phyloP scores from a whole-genome alignment of 2,797 vertebrate species.

The Lagorchestes hirsutus region DNA sequence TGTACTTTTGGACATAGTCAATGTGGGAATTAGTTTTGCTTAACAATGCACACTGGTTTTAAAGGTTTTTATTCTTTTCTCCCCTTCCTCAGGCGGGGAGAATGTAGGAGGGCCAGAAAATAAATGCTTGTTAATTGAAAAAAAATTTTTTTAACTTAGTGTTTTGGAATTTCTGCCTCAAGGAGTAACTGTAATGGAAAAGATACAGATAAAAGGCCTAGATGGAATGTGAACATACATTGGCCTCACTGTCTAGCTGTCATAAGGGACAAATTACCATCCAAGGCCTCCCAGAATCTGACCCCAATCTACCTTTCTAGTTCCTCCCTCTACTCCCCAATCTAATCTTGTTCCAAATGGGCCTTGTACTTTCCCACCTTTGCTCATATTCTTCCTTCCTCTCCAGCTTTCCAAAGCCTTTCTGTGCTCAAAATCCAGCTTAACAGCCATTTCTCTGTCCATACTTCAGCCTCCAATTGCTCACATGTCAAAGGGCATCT shows the following conservation, averaged over 20 bases:
- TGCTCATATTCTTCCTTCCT: neutral
- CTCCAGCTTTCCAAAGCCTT: neutral
- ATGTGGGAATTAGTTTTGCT: neutral
- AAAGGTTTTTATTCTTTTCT: neutral
- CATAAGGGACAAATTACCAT: neutral
- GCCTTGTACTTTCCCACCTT: neutral
- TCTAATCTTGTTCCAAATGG: neutral
- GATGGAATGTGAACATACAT: slow-evolving; percentile 18
- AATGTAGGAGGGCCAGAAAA: neutral
- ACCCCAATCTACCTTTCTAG: neutral
- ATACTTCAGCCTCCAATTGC: neutral
- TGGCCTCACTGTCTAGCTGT: slow-evolving; percentile 1
- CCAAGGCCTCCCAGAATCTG: neutral
- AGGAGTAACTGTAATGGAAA: neutral
- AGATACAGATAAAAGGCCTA: neutral
- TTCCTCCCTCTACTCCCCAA: neutral
- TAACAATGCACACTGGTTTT: neutral
- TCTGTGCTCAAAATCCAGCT: slow-evolving; percentile 13
- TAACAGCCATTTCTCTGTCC: neutral
- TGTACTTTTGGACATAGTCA: neutral
- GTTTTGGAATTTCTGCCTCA: neutral
- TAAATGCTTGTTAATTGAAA: neutral
- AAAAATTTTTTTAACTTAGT: neutral
- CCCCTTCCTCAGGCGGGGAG: neutral
- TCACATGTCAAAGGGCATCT: neutral